Evolutionary conservation across 2,797 vertebrate genomes (phyloP).

Genomic region (Cyprinella venusta): DNA sequence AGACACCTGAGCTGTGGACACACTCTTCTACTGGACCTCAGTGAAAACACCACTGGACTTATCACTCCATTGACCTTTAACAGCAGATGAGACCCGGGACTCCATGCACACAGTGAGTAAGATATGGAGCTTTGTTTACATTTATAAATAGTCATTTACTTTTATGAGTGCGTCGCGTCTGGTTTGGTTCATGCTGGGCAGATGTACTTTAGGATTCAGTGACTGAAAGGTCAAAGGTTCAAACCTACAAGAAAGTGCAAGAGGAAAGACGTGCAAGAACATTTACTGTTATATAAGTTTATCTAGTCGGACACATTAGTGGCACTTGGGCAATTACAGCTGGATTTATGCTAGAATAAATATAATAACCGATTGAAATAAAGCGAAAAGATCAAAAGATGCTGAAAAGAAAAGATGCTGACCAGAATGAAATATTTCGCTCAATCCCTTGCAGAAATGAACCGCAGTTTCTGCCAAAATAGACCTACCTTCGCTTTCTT

Average conservation of each 20-base stretch:
- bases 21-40: conserved; percentile 23
- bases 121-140: neutral
- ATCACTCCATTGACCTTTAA: neutral
- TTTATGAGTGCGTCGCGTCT: neutral
- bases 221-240: conserved; percentile 5
- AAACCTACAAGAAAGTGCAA: neutral
- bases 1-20: conserved; percentile 24
- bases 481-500: neutral
- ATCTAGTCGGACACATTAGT: neutral
- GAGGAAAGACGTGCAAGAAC: neutral
- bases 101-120: conserved; percentile 7
- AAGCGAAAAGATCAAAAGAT: neutral
- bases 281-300: neutral
- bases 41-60: conserved; percentile 20
- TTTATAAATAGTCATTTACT: neutral
- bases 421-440: neutral
- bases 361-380: neutral
- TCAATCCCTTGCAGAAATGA: neutral
- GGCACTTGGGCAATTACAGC: neutral
- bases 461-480: neutral
- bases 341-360: neutral
- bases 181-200: neutral
- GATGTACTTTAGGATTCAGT: neutral
- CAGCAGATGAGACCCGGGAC: neutral
- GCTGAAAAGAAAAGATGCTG: no score